Conservation (phyloP, 2,888 invertebrate species). For the Fissipunctia ypsillon region DNA sequence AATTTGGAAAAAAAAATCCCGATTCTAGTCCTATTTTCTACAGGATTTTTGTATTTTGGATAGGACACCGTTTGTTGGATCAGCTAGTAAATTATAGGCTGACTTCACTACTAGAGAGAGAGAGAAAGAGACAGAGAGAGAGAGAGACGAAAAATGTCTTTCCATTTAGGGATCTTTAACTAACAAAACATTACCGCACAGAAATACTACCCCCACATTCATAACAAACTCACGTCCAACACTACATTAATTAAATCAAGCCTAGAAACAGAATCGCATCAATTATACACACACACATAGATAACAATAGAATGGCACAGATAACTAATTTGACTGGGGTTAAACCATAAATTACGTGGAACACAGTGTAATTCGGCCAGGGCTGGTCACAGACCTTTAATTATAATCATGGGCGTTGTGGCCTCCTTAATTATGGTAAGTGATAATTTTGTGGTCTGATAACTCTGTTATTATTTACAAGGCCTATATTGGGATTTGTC, state of each 20-base stretch:
- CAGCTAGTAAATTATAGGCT: background rate
- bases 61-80: no score
- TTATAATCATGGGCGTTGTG: constrained; percentile 35
- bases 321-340: constrained; percentile 35
- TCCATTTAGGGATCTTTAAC: background rate
- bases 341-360: constrained; percentile 44
- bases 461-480: constrained; percentile 4
- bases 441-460: constrained; percentile 9
- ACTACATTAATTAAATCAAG: constrained; percentile 21
- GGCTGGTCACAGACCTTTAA: constrained; percentile 45
- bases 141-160: background rate
- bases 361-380: constrained; percentile 42
- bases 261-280: background rate
- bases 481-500: background rate
- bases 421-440: constrained; percentile 34
- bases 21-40: no score
- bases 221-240: background rate
- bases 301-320: constrained; percentile 13
- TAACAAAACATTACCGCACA: background rate
- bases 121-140: background rate
- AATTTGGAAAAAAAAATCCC: no score
- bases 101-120: background rate
- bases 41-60: no score
- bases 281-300: constrained; percentile 13
- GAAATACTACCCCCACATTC: background rate